Evolutionary conservation across 1,140 invertebrate genomes (phyloP).

Genomic region (Camponotus vicinus): DNA sequence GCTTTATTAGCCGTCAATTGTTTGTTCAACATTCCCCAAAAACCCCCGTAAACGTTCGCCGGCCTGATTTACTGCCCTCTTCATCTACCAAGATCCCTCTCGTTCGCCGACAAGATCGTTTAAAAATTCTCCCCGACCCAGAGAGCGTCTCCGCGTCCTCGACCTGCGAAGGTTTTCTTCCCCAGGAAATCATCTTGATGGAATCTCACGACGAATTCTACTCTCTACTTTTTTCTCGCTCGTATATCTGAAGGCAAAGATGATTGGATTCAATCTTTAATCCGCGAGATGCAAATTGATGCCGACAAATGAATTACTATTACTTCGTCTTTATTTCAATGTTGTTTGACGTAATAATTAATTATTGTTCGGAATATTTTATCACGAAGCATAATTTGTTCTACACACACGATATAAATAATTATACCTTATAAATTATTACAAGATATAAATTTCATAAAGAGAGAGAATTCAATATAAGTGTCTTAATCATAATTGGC

Average conservation of each 20-base stretch:
- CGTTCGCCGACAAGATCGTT: constrained; percentile 74
- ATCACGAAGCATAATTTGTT: neutral
- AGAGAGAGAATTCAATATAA: no score
- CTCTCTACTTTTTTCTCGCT: neutral
- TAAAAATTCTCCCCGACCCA: constrained; percentile 64
- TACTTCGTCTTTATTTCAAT: constrained; percentile 16
- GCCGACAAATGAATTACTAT: constrained; percentile 18
- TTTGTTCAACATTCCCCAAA: constrained; percentile 86
- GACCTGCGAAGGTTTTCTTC: constrained; percentile 73
- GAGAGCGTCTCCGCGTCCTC: constrained; percentile 26
- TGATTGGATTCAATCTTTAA: constrained; percentile 20
- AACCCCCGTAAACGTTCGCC: constrained; percentile 84
- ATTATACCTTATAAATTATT: no score
- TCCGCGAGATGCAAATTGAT: constrained; percentile 27
- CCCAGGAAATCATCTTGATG: constrained; percentile 67
- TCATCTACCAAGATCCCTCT: constrained; percentile 73
- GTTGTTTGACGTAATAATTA: neutral
- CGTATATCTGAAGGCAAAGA: constrained; percentile 2
- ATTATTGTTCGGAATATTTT: neutral
- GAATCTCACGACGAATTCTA: constrained; percentile 62
- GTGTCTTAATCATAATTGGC: neutral
- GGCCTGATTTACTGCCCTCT: constrained; percentile 83
- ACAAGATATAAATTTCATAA: no score
- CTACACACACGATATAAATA: neutral
- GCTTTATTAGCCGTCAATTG: constrained; percentile 86